Conservation (phyloP, 2,888 invertebrate species). For the Ceraclea dissimilis region DNA sequence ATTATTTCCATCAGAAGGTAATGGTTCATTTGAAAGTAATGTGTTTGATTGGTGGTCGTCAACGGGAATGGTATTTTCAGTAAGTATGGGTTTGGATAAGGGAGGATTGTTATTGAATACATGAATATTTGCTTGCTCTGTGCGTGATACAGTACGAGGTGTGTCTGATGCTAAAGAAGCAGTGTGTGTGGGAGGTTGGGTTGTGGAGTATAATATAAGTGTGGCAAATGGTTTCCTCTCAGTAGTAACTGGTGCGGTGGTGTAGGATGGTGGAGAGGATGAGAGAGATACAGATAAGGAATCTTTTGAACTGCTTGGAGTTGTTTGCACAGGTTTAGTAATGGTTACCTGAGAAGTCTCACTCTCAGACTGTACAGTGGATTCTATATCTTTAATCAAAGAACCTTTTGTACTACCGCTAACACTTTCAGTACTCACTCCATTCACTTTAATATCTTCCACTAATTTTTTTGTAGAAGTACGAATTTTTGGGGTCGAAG, state of each 20-base stretch:
- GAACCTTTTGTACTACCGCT: slow-evolving; percentile 20
- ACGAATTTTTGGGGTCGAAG: slow-evolving; percentile 40
- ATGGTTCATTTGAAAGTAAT: background rate
- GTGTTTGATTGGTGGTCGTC: background rate
- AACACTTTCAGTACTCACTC: slow-evolving; percentile 41
- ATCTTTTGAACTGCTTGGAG: slow-evolving; percentile 13
- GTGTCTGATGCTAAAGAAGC: slow-evolving; percentile 29
- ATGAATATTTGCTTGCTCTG: slow-evolving; percentile 12
- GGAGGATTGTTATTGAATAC: background rate
- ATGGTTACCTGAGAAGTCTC: slow-evolving; percentile 28
- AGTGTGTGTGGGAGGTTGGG: slow-evolving; percentile 31
- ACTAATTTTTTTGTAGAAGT: slow-evolving; percentile 8
- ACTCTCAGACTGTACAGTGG: slow-evolving; percentile 25
- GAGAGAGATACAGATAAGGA: slow-evolving; percentile 17
- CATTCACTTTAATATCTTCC: slow-evolving; percentile 31
- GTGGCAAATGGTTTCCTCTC: slow-evolving; percentile 46
- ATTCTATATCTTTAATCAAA: slow-evolving; percentile 12
- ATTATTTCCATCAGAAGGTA: background rate
- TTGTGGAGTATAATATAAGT: slow-evolving; percentile 43
- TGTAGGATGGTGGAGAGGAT: background rate
- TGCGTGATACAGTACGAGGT: slow-evolving; percentile 28
- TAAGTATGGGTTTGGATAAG: background rate
- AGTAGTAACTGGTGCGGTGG: slow-evolving; percentile 22
- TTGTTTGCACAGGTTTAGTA: slow-evolving; percentile 46
- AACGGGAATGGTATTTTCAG: background rate